Evolutionary conservation across 2,797 vertebrate species (phyloP), one percentile per base, ranked within the genome.

Genomic region (Erethizon dorsatum): DNA sequence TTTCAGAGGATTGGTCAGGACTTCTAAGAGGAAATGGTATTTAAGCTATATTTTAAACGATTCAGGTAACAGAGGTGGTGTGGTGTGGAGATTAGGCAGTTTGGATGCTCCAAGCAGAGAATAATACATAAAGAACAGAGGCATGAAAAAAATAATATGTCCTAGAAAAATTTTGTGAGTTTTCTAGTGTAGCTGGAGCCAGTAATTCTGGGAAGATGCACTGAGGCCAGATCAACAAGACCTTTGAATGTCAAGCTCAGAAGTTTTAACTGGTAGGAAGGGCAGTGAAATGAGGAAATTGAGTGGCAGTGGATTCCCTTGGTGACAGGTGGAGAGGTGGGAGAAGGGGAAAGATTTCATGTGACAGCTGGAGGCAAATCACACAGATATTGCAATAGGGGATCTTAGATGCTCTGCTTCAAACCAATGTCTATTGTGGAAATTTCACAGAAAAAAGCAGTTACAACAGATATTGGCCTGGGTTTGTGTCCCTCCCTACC

Each of bases 41-140:
- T 94, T 90, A 90, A 87, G 52, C 31, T 79, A 24, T 93, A 89
- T 33, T 86, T 93, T 18, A 91, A 94, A 45, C 15, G 24, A 83
- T 92, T 80, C 65, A 59, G 3, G 77, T 90, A 75, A 41, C 59
- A 79, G 13, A 67, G 3, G 89, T 95, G 26, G 63, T 59, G 71
- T 94, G 50, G 3, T 4, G 5, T 86, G 57, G 33, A n/a, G n/a
- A 69, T 28, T 85, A 94, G 24, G 20, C 37, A 63, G 50, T 7
- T 33, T 67, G 65, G 20, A 47, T 83, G 15, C 91, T 85, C 15
- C 57, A 79, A 93, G n/a, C 20, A 75, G n/a, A 91, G 15, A 26
- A 17, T 83, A 93, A 12, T 54, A 54, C 10, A 69, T 80, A 89
- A 90, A 89, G 20, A 96, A 67, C 17, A 45, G 47, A 69, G 22